Evolutionary conservation across 2,888 invertebrate species (phyloP).

Genomic region (Drosophila mettleri): DNA sequence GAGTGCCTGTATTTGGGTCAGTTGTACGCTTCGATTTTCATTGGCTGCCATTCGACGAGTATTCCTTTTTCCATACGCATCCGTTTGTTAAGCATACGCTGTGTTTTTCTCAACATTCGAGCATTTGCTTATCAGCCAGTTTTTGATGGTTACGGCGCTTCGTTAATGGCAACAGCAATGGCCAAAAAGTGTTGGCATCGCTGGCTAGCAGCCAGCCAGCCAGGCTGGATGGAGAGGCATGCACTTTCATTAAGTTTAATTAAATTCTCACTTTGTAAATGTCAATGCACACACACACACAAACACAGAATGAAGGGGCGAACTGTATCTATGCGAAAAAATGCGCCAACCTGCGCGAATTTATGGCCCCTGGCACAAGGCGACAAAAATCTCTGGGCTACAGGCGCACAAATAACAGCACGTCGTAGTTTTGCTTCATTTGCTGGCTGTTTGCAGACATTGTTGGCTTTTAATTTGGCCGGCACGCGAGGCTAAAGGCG

Average conservation of each 20-base stretch:
- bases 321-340: slow-evolving; percentile 58
- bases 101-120: background rate
- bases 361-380: slow-evolving; percentile 70
- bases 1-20: slow-evolving; percentile 65
- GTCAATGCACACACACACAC: slow-evolving; percentile 66
- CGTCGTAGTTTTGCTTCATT: slow-evolving; percentile 78
- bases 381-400: slow-evolving; percentile 72
- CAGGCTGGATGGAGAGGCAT: slow-evolving; percentile 54
- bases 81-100: slow-evolving; percentile 73
- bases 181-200: slow-evolving; percentile 53
- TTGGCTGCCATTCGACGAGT: slow-evolving; percentile 11
- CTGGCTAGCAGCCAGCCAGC: slow-evolving; percentile 60
- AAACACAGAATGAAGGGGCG: slow-evolving; percentile 23
- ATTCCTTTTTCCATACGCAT: slow-evolving; percentile 49
- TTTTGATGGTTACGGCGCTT: slow-evolving; percentile 41
- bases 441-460: slow-evolving; percentile 70
- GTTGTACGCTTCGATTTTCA: slow-evolving; percentile 44
- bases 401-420: slow-evolving; percentile 69
- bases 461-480: slow-evolving; percentile 78
- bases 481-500: slow-evolving; percentile 56
- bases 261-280: slow-evolving; percentile 79
- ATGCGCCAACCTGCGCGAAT: slow-evolving; percentile 75
- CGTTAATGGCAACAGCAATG: slow-evolving; percentile 44
- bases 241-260: slow-evolving; percentile 79
- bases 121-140: slow-evolving; percentile 18